Evolutionary conservation across 2,797 vertebrate genomes (phyloP).

Genomic region (Coregonus sp.): DNA sequence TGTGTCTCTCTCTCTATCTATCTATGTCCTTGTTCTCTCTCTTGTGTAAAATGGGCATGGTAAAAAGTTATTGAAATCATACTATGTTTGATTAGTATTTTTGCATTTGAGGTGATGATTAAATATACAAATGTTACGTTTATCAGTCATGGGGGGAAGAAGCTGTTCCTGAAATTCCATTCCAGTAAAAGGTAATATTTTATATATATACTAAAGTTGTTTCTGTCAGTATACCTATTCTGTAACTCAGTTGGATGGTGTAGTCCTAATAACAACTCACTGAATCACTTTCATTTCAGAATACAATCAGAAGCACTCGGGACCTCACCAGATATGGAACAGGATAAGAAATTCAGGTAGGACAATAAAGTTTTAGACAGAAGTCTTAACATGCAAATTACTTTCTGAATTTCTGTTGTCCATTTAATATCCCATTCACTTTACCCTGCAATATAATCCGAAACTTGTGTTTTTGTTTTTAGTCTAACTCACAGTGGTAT

Average conservation of each 20-base stretch:
- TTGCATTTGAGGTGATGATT: neutral
- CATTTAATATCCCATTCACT: neutral
- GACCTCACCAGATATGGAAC: constrained; percentile 17
- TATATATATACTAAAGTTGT: no score
- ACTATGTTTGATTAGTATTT: no score
- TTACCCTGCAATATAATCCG: neutral
- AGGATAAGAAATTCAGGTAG: constrained; percentile 68
- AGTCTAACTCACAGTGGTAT: constrained; percentile 79
- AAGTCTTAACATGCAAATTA: neutral
- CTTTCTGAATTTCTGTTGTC: neutral
- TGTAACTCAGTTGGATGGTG: neutral
- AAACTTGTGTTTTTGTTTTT: constrained; percentile 11
- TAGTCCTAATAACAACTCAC: neutral
- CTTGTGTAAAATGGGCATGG: no score
- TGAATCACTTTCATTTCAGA: constrained; percentile 10
- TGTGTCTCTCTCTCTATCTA: no score
- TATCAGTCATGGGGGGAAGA: constrained; percentile 70
- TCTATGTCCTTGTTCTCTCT: no score
- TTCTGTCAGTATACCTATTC: no score
- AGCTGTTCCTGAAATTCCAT: constrained; percentile 71
- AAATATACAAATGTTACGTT: constrained; percentile 39
- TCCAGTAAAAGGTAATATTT: constrained; percentile 68
- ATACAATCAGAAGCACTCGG: neutral
- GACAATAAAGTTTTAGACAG: neutral
- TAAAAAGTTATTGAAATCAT: no score